Base-by-base conservation (phyloP, 2,113 vertebrate species). In the Copsychus sechellarum region DNA sequence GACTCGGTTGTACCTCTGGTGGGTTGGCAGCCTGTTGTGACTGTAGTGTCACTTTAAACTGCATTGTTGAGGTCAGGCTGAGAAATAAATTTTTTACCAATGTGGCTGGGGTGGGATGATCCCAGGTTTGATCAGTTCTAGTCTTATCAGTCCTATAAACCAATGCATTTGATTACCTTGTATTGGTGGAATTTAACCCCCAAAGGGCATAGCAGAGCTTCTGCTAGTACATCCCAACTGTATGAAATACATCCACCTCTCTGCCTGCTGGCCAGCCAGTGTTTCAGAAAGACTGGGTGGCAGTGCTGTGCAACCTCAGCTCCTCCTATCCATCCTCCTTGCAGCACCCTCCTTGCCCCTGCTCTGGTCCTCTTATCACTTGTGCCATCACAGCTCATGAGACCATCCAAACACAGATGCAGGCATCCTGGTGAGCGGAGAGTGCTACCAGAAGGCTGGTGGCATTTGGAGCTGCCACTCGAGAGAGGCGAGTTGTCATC, bases 371-470 rank as follows among this genome's bases (percentile, higher is more conserved):
- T 40, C 18, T 40, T 19, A 7, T 25, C 19, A 7, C 16, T 61
- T 2, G 2, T 66, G 50, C 50, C 1, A 2, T n/a, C 0, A 1
- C 23, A 26, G 36, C 31, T 70, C 24, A 5, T 0, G 1, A 16
- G 19, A 42, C 29, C 13, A 2, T 66, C 40, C 0, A 0, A 65
- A 38, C 19, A 22, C 20, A 8, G 42, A 18, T 26, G 51, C 56
- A 53, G 31, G n/a, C 69, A 26, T 38, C 34, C 21, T 42, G 38
- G 34, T 61, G 65, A 70, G n/a, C 36, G 51, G 19, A 26, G 45
- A 9, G 12, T 13, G 12, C 26, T 81, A 3, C 58, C 0, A 1
- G 43, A 24, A 60, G 58, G 29, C 26, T 81, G 78, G 4, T 54
- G 34, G 34, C 9, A 6, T 71, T 19, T 61, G 69, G 23, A 38